A percentile compares a stretch with the other conserved stretches of the same genome.
Conservation (phyloP, 2,113 vertebrate genomes). For the Okapia johnstoni region DNA sequence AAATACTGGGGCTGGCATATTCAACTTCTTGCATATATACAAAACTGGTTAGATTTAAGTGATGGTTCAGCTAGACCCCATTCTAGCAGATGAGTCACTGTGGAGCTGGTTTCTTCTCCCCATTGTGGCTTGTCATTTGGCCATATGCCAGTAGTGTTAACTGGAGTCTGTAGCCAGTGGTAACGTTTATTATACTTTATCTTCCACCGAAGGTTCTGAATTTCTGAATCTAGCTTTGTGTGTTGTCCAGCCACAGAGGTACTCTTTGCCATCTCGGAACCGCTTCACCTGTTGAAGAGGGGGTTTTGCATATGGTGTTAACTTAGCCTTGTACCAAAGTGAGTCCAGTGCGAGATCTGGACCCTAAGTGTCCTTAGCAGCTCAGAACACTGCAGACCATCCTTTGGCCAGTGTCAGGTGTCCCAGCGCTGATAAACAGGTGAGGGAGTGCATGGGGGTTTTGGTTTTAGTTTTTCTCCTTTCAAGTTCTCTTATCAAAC, state of each 20-base stretch:
- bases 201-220: background rate
- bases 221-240: background rate
- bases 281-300: background rate
- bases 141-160: background rate
- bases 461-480: background rate
- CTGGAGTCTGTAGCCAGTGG: background rate
- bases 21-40: background rate
- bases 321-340: background rate
- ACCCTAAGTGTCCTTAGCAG: background rate
- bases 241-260: background rate
- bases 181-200: background rate
- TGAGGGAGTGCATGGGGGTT: background rate
- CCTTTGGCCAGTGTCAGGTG: background rate
- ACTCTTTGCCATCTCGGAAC: background rate
- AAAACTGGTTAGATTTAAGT: background rate
- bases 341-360: background rate
- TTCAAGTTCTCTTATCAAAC: background rate
- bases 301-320: background rate
- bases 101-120: background rate
- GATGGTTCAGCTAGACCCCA: background rate
- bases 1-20: background rate
- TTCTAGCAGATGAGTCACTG: background rate
- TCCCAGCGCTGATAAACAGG: background rate
- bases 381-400: background rate
- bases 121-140: background rate